Evolutionary conservation across 1,140 invertebrate genomes (phyloP).

Genomic region (Pogonognathellus flavescens): DNA sequence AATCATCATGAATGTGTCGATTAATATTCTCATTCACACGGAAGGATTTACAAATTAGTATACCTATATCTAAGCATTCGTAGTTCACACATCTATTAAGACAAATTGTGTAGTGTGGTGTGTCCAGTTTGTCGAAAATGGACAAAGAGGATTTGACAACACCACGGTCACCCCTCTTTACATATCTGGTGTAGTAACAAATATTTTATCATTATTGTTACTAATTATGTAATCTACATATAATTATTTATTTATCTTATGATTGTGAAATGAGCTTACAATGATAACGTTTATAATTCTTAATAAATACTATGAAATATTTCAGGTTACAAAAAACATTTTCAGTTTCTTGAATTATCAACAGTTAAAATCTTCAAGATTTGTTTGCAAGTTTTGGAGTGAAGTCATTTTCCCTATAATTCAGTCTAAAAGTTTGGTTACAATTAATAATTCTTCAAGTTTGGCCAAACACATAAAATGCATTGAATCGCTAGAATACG

Average conservation of each 20-base stretch:
- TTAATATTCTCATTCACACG: too few species aligned
- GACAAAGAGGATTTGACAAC: neutral
- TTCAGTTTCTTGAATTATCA: neutral
- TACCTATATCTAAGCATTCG: too few species aligned
- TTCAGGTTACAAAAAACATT: constrained; percentile 5
- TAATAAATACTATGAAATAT: neutral
- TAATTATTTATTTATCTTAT: neutral
- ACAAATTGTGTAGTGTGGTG: too few species aligned
- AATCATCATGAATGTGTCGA: too few species aligned
- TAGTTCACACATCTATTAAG: too few species aligned
- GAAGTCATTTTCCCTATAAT: neutral
- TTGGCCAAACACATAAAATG: constrained; percentile 12
- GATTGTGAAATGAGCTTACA: too few species aligned
- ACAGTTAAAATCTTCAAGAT: constrained; percentile 11
- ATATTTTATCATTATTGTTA: neutral
- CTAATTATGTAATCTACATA: too few species aligned
- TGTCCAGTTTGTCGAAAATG: too few species aligned
- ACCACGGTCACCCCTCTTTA: neutral
- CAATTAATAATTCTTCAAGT: neutral
- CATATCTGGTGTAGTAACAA: constrained; percentile 2
- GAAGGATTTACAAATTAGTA: too few species aligned
- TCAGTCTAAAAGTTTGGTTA: constrained; percentile 7
- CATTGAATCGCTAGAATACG: neutral
- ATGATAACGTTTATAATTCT: too few species aligned
- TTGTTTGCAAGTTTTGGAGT: constrained; percentile 32